Conservation (phyloP, 2,888 invertebrate genomes). For the Hydrotaea diabolus region DNA sequence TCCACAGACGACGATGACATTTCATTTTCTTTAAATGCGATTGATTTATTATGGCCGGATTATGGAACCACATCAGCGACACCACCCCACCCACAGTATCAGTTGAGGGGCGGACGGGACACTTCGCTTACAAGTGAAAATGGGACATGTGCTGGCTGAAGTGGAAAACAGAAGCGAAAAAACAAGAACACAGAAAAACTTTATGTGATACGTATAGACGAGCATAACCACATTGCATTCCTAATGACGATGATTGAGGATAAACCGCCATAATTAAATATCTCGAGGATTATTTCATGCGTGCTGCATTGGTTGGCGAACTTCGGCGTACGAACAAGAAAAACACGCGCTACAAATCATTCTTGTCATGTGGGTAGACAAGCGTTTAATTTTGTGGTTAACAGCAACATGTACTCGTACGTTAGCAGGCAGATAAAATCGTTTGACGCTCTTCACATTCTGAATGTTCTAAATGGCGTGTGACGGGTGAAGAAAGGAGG, state of each 20-base stretch:
- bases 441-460: too few species aligned
- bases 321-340: not conserved
- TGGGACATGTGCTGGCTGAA: too few species aligned
- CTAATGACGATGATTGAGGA: not conserved
- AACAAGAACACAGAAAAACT: not conserved
- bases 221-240: not conserved
- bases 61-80: not conserved
- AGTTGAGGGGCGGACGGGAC: too few species aligned
- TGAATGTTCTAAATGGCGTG: too few species aligned
- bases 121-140: too few species aligned
- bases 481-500: too few species aligned
- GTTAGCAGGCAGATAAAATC: too few species aligned
- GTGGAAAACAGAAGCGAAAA: too few species aligned
- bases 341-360: slow-evolving; percentile 13
- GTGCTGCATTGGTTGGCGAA: not conserved
- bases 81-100: not conserved
- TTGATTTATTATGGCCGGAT: slow-evolving; percentile 26
- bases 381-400: not conserved
- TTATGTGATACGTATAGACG: too few species aligned
- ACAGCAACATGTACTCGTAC: too few species aligned
- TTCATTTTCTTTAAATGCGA: slow-evolving; percentile 22
- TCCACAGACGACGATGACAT: slow-evolving; percentile 14
- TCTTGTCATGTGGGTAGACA: not conserved
- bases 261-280: slow-evolving; percentile 23
- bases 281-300: slow-evolving; percentile 5